These are phyloP conservation scores for Zele albiditarsus DNA, from an alignment of 2,888 invertebrate genomes.

Conservation along the genomic window DNA sequence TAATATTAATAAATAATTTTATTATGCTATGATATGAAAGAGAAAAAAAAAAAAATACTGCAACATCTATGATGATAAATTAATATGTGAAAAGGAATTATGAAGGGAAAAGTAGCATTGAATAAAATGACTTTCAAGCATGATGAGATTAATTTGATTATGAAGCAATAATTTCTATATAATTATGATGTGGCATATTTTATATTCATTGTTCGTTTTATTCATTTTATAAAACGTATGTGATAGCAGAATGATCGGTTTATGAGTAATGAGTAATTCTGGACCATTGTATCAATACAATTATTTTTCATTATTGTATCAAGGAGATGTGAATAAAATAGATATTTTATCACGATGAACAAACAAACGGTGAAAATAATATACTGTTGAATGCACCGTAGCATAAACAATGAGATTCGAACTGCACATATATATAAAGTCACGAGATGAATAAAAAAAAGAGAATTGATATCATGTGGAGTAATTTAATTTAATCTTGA, in stretches of 20 bases:
- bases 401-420: slow-evolving; percentile 1
- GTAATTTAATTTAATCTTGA: background rate
- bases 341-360: background rate
- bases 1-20: background rate
- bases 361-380: slow-evolving; percentile 4
- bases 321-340: background rate
- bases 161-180: slow-evolving; percentile 1
- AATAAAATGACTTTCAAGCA: background rate
- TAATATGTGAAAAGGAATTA: background rate
- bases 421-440: background rate
- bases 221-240: no score
- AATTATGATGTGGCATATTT: background rate
- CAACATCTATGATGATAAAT: background rate
- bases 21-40: background rate
- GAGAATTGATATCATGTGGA: background rate
- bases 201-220: background rate
- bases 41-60: background rate
- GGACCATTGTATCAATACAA: background rate
- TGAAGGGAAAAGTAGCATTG: background rate
- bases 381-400: slow-evolving; percentile 2
- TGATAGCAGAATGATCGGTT: no score
- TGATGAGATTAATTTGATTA: slow-evolving; percentile 7
- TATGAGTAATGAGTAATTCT: background rate
- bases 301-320: background rate
- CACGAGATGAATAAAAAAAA: background rate